Conservation (phyloP, 53 echinoderm and acorn worm genomes). For the Arbacia lixula region DNA sequence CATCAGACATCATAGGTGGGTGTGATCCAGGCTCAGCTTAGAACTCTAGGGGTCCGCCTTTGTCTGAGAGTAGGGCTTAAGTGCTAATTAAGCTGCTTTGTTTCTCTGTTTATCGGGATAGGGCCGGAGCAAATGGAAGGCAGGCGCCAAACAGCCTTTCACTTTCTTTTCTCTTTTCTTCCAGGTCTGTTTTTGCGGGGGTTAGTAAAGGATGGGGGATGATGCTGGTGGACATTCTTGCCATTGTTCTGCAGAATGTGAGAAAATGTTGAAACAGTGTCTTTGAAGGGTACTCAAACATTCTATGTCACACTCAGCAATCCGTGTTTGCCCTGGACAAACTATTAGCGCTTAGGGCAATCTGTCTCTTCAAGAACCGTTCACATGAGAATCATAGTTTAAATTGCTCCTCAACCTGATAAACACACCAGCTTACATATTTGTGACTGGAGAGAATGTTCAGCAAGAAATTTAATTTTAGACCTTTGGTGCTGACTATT, state of each 20-base stretch:
- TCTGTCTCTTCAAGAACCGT: too few relatives aligned
- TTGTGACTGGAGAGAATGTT: too few relatives aligned
- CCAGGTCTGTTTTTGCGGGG: neutral
- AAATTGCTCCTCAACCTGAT: too few relatives aligned
- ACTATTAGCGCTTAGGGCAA: constrained; percentile 22
- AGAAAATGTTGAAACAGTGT: constrained; percentile 45
- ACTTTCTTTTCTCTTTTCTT: neutral
- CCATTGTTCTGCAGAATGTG: constrained; percentile 45
- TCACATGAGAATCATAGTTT: too few relatives aligned
- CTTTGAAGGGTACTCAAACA: constrained; percentile 4
- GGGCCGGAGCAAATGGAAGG: neutral
- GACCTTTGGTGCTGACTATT: too few relatives aligned
- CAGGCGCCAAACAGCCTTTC: constrained; percentile 7
- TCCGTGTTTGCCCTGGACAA: constrained; percentile 20
- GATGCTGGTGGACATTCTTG: constrained; percentile 30
- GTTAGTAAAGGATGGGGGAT: neutral
- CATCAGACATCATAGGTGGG: constrained; percentile 37
- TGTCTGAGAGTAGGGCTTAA: constrained; percentile 44
- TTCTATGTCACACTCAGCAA: neutral
- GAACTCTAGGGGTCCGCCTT: constrained; percentile 32
- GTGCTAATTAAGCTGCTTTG: constrained; percentile 72
- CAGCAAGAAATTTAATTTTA: too few relatives aligned
- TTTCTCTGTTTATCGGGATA: constrained; percentile 54
- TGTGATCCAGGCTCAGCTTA: constrained; percentile 28
- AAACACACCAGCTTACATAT: too few relatives aligned